phyloP scores from a whole-genome alignment of 1,140 invertebrate genomes.

The Telenomus remus region DNA sequence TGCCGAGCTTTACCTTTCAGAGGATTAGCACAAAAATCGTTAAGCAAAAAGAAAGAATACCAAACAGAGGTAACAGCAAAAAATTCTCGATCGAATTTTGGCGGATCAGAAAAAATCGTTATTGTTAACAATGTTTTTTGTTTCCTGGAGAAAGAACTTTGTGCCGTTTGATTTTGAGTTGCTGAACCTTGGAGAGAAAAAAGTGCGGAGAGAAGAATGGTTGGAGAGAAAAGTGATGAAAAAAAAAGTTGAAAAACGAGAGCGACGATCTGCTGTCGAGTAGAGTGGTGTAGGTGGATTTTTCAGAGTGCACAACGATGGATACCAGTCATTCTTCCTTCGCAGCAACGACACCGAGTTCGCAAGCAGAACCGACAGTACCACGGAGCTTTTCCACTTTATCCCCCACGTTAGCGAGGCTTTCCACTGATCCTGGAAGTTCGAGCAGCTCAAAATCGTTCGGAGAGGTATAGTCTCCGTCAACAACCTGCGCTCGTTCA shows the following conservation, averaged over 20 bases:
- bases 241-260: conserved; percentile 13
- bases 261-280: conserved; percentile 39
- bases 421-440: conserved; percentile 71
- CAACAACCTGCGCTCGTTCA: conserved; percentile 61
- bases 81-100: background rate
- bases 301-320: conserved; percentile 34
- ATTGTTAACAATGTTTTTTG: no score
- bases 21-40: conserved; percentile 45
- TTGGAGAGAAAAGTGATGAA: background rate
- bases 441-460: conserved; percentile 69
- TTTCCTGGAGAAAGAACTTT: no score
- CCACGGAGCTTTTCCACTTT: conserved; percentile 61
- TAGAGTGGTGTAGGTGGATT: conserved; percentile 19
- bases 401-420: conserved; percentile 66
- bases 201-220: no score
- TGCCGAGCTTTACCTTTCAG: conserved; percentile 49
- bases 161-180: no score
- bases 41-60: conserved; percentile 27
- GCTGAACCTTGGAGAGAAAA: no score
- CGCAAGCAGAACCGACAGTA: conserved; percentile 48
- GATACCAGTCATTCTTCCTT: conserved; percentile 51
- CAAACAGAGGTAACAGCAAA: conserved; percentile 5
- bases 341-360: conserved; percentile 27
- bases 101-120: background rate
- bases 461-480: conserved; percentile 60